phyloP scores from a whole-genome alignment of 1,140 invertebrate genomes.

The Eufriesea mexicana region DNA sequence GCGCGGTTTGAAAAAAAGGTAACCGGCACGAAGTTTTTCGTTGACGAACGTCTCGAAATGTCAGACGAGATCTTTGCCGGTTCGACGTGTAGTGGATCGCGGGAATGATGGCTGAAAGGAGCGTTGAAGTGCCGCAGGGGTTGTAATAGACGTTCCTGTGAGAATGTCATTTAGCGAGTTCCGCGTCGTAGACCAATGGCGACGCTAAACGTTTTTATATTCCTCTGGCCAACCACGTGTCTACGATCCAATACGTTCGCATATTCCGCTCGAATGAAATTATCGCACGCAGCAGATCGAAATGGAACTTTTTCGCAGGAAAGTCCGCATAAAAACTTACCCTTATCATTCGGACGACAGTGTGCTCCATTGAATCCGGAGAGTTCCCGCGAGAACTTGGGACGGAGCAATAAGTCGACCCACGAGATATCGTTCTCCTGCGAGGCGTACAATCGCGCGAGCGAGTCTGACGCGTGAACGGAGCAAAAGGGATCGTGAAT shows the following conservation, averaged over 20 bases:
- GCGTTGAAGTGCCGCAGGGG: slow-evolving; percentile 13
- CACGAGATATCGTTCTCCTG: background rate
- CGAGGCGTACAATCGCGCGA: background rate
- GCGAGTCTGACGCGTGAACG: background rate
- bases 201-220: too few species aligned
- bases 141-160: background rate
- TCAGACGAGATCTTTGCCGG: slow-evolving; percentile 49
- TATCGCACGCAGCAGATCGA: too few species aligned
- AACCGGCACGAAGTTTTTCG: slow-evolving; percentile 55
- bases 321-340: too few species aligned
- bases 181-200: background rate
- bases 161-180: background rate
- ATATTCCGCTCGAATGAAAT: too few species aligned
- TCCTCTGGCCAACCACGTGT: too few species aligned
- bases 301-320: too few species aligned
- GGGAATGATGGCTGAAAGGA: slow-evolving; percentile 15
- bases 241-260: too few species aligned
- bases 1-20: slow-evolving; percentile 62
- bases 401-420: too few species aligned
- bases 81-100: slow-evolving; percentile 28
- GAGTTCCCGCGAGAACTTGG: too few species aligned
- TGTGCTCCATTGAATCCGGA: too few species aligned
- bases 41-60: slow-evolving; percentile 58
- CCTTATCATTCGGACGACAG: too few species aligned
- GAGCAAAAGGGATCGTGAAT: slow-evolving; percentile 9